Conservation (phyloP, 2,113 vertebrate species). For the Emydura subglobosa region DNA sequence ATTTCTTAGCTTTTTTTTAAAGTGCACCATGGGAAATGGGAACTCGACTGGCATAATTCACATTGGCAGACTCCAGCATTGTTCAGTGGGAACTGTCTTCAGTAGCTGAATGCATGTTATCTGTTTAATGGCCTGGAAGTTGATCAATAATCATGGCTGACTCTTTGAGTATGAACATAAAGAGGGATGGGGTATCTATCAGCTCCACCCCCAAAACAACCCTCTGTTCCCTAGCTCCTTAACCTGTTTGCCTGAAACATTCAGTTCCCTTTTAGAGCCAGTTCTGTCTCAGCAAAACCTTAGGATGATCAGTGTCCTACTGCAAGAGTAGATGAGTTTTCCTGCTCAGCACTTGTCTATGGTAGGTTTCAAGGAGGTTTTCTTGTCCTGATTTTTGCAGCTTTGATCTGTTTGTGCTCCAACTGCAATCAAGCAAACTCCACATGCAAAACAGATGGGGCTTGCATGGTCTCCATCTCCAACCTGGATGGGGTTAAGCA, state of each 20-base stretch:
- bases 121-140: not conserved
- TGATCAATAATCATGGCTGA: not conserved
- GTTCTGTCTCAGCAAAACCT: not conserved
- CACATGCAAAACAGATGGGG: conserved; percentile 95
- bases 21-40: not conserved
- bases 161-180: not conserved
- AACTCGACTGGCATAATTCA: not conserved
- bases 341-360: not conserved
- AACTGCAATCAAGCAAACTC: conserved; percentile 90
- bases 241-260: not conserved
- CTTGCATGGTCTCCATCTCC: conserved; percentile 95
- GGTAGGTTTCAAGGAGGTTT: not conserved
- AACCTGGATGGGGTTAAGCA: conserved; percentile 86
- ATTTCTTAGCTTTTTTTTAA: not conserved
- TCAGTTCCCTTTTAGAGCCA: not conserved
- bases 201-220: not conserved
- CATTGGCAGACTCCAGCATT: not conserved
- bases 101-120: not conserved
- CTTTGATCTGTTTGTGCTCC: conserved; percentile 91
- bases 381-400: conserved; percentile 70
- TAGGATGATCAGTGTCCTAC: accelerated
- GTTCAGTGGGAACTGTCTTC: not conserved
- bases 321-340: not conserved
- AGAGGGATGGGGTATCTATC: not conserved
- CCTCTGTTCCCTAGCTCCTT: not conserved